Evolutionary conservation across 2,888 invertebrate genomes (phyloP).

Genomic region (Eupithecia tripunctaria): DNA sequence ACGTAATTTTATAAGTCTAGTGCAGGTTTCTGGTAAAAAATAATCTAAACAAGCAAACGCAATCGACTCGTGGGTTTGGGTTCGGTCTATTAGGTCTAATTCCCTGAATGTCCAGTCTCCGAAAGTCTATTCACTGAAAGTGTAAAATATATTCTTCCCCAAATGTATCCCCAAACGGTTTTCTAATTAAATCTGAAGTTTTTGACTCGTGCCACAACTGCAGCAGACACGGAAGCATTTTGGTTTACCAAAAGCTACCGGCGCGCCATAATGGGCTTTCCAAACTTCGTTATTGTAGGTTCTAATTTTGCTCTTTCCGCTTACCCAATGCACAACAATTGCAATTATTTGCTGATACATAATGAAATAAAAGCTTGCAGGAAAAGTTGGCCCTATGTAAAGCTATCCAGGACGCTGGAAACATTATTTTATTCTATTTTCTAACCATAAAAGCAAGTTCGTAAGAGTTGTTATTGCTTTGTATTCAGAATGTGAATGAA

Average conservation of each 20-base stretch:
- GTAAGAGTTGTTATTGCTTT: neutral
- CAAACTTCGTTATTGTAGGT: constrained; percentile 31
- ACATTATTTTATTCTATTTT: neutral
- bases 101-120: too few species aligned
- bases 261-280: constrained; percentile 21
- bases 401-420: neutral
- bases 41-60: too few species aligned
- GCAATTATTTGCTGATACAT: constrained; percentile 10
- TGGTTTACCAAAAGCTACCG: constrained; percentile 30
- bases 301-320: constrained; percentile 24
- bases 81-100: too few species aligned
- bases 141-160: too few species aligned
- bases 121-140: too few species aligned
- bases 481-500: neutral
- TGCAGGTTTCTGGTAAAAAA: too few species aligned
- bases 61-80: too few species aligned
- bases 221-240: constrained; percentile 22
- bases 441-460: neutral
- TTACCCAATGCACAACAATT: constrained; percentile 13
- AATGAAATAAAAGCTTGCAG: constrained; percentile 6
- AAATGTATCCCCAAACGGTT: too few species aligned
- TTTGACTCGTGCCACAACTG: neutral
- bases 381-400: neutral
- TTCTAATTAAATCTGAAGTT: neutral
- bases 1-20: neutral